phyloP scores from a whole-genome alignment of 2,888 invertebrate species.

The Nysson spinosus region DNA sequence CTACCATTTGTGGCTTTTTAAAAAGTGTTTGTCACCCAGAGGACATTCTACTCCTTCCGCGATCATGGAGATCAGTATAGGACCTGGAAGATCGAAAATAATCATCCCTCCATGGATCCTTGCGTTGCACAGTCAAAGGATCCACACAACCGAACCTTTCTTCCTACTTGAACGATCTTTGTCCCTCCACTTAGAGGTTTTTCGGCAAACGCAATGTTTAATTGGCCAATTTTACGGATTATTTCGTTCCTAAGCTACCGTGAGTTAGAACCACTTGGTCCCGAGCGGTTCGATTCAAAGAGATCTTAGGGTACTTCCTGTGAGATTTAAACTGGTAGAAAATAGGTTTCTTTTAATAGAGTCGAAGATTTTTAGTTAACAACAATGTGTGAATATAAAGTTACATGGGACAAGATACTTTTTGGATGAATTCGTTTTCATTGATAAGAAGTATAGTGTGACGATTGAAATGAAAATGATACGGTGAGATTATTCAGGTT shows the following conservation, averaged over 20 bases:
- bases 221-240: conserved; percentile 66
- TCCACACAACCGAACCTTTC: conserved; percentile 9
- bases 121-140: conserved; percentile 45
- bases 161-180: conserved; percentile 23
- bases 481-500: conserved; percentile 27
- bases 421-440: not conserved
- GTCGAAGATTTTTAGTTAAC: no score
- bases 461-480: no score
- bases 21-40: no score
- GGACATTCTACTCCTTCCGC: conserved; percentile 3
- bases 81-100: conserved; percentile 14
- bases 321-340: no score
- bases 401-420: no score
- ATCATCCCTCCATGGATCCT: conserved; percentile 47
- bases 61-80: not conserved
- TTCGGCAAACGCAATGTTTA: conserved; percentile 47
- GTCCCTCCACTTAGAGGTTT: conserved; percentile 20
- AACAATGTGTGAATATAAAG: no score
- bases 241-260: conserved; percentile 37
- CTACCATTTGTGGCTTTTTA: conserved; percentile 30
- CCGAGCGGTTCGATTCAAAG: not conserved
- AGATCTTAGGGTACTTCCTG: no score
- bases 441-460: no score
- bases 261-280: conserved; percentile 3
- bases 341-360: no score